A percentile compares a stretch with the other conserved stretches of the same genome.
phyloP scores from a whole-genome alignment of 1,140 invertebrate genomes.

The Mactra quadrangularis region DNA sequence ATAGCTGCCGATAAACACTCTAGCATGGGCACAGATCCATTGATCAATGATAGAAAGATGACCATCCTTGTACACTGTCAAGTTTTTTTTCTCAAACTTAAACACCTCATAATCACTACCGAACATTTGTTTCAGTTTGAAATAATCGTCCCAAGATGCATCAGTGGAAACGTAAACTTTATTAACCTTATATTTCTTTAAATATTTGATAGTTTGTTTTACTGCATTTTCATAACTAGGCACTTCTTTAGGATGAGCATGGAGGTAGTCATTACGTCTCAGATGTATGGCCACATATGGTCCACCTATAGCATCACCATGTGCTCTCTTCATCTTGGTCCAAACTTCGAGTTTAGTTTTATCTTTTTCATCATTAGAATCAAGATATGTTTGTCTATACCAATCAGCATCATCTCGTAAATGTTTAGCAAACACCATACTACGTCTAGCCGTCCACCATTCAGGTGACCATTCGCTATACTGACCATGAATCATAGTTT shows the following conservation, averaged over 20 bases:
- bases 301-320: slow-evolving; percentile 86
- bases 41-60: slow-evolving; percentile 97
- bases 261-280: slow-evolving; percentile 92
- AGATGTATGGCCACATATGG: slow-evolving; percentile 93
- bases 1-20: slow-evolving; percentile 93
- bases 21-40: slow-evolving; percentile 95
- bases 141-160: slow-evolving; percentile 84
- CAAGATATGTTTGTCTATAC: slow-evolving; percentile 88
- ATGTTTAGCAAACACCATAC: slow-evolving; percentile 93
- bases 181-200: slow-evolving; percentile 87
- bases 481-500: slow-evolving; percentile 71
- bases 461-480: slow-evolving; percentile 75
- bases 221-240: slow-evolving; percentile 90
- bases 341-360: slow-evolving; percentile 87
- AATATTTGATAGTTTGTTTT: slow-evolving; percentile 87
- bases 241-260: slow-evolving; percentile 87
- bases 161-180: slow-evolving; percentile 94
- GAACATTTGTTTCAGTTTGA: slow-evolving; percentile 68
- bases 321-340: slow-evolving; percentile 86
- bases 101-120: slow-evolving; percentile 76
- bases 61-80: slow-evolving; percentile 89
- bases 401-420: slow-evolving; percentile 89
- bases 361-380: slow-evolving; percentile 88
- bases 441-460: slow-evolving; percentile 87
- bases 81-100: slow-evolving; percentile 83